Base-by-base conservation (phyloP, 2,797 vertebrate species). In the Tragelaphus oryx region DNA sequence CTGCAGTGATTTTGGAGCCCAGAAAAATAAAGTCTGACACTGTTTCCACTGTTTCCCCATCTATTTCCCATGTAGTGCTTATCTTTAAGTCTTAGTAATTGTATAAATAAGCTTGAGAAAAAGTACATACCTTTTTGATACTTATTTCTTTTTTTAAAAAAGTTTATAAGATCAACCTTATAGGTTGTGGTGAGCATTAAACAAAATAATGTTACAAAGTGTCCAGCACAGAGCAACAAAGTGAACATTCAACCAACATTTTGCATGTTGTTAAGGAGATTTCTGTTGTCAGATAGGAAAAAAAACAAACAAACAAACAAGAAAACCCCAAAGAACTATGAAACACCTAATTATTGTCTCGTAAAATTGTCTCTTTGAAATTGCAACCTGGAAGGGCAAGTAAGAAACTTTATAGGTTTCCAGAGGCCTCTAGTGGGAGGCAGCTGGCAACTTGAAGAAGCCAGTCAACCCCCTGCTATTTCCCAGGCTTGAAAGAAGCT, bases 311-410 rank as follows among this genome's bases (percentile, higher is more conserved):
- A 33, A 95, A 95, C 44, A 12, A 88, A 65, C 92, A 91, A 96
- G 82, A 95, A 41, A 65, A 59, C 48, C 24, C 50, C 24, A 54
- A 85, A 89, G 74, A 96, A 93, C 94, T 90, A 87, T 96, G 95
- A 96, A 96, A 91, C 78, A 26, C 18, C 28, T 96, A 93, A 96
- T 96, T 89, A 97, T 41, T 95, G 87, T 93, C 90, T 97, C 94
- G 85, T 79, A 85, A 97, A 97, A 96, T 71, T 94, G 92, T 84
- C 76, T 95, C 95, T 97, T 97, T 97, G 93, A 97, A 97, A 92
- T 33, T 90, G 60, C 93, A 96, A 95, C 93, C 95, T 96, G 85
- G 94, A 97, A 96, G 71, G 26, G 79, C 87, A 87, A 84, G 92
- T 96, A 93, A 92, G 62, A 94, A 79, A 33, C 30, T 96, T 96